Evolutionary conservation across 2,797 vertebrate species (phyloP).

Genomic region (Spheniscus humboldti): DNA sequence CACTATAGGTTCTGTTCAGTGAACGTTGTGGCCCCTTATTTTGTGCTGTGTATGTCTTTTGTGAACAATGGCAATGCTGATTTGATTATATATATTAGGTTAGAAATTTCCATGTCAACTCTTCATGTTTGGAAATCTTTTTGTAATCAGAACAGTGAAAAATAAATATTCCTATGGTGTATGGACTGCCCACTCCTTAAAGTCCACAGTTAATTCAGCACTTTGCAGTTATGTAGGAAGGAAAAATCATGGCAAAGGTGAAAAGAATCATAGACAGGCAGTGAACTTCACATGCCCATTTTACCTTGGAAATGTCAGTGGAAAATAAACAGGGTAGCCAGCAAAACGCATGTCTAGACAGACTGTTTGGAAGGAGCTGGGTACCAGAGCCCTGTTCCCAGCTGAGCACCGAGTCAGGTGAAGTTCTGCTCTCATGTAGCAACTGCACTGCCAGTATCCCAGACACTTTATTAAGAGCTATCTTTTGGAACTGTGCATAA

Average conservation of each 20-base stretch:
- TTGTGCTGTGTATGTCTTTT: background rate
- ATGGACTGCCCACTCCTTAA: background rate
- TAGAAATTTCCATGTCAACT: background rate
- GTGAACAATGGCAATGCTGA: background rate
- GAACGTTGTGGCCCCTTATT: background rate
- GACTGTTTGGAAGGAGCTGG: background rate
- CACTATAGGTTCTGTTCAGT: background rate
- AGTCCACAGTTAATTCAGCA: background rate
- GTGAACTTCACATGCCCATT: background rate
- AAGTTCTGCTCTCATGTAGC: background rate
- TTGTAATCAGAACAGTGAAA: background rate
- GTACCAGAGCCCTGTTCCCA: background rate
- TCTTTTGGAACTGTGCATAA: background rate
- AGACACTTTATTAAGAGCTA: background rate
- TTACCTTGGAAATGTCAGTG: background rate
- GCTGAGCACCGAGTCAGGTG: fast-evolving
- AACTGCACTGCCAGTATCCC: background rate
- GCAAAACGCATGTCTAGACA: background rate
- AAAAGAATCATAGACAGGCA: background rate
- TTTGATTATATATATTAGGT: background rate
- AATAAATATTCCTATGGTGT: background rate
- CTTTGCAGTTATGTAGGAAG: background rate
- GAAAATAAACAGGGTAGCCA: background rate
- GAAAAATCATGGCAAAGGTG: background rate
- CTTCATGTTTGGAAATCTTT: background rate